A percentile compares a stretch with the other conserved stretches of the same genome.
These are phyloP conservation scores for Calephelis virginiensis DNA, from an alignment of 1,140 invertebrate genomes.

Conservation along the genomic window DNA sequence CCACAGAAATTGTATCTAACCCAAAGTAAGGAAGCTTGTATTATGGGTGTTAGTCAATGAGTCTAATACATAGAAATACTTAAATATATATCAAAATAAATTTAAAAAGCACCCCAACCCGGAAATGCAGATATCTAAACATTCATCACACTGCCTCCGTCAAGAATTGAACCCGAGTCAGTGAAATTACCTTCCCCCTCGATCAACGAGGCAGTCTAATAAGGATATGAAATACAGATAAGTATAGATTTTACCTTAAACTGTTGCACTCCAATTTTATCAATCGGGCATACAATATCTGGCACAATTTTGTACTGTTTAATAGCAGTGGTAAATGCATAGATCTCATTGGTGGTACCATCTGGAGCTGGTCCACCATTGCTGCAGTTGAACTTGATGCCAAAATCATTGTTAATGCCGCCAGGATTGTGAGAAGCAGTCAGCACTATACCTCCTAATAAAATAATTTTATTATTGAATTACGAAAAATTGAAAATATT, in stretches of 20 bases:
- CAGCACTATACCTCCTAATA: conserved; percentile 94
- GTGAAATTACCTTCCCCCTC: too few relatives aligned
- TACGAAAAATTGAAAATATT: conserved; percentile 3
- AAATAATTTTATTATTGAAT: neutral
- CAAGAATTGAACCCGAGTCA: too few relatives aligned
- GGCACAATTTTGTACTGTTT: conserved; percentile 89
- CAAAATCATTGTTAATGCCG: conserved; percentile 97
- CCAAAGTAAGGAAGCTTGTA: too few relatives aligned
- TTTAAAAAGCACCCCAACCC: too few relatives aligned
- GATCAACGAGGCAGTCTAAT: too few relatives aligned
- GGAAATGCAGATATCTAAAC: too few relatives aligned
- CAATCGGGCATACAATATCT: conserved; percentile 88
- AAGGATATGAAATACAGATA: too few relatives aligned
- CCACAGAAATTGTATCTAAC: too few relatives aligned
- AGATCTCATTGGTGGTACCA: conserved; percentile 93
- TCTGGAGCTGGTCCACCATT: conserved; percentile 99
- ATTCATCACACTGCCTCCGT: too few relatives aligned
- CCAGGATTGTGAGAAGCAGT: conserved; percentile 99
- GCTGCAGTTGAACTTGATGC: conserved; percentile 98
- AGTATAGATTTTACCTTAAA: conserved; percentile 39
- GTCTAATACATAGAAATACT: too few relatives aligned
- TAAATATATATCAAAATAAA: too few relatives aligned
- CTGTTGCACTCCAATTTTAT: conserved; percentile 81
- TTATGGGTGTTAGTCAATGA: too few relatives aligned
- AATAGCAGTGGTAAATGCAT: conserved; percentile 88